Conservation (phyloP, 2,797 vertebrate genomes). For the Periophthalmus magnuspinnatus region DNA sequence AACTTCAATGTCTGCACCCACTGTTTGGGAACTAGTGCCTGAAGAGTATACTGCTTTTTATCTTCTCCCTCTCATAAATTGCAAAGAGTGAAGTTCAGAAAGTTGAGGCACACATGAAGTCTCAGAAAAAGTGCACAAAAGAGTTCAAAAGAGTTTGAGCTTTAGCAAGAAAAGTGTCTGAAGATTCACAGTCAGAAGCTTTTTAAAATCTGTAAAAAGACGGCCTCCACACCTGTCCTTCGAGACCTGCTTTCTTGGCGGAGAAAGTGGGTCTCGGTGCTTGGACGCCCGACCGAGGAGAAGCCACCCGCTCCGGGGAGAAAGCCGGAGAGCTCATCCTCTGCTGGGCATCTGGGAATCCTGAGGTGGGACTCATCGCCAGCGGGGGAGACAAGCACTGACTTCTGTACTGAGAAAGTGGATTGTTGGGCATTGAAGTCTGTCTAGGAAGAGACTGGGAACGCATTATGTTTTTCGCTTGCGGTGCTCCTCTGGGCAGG, state of each 20-base stretch:
- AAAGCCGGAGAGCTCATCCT: constrained; percentile 76
- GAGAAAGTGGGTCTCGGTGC: constrained; percentile 93
- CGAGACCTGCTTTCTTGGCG: constrained; percentile 89
- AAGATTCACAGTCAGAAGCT: constrained; percentile 13
- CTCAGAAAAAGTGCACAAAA: constrained; percentile 23
- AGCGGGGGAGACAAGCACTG: constrained; percentile 73
- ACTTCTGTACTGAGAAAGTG: constrained; percentile 71
- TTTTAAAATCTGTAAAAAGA: constrained; percentile 80
- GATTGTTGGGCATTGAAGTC: constrained; percentile 75
- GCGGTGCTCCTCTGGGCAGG: constrained; percentile 81
- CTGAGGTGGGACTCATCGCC: constrained; percentile 50
- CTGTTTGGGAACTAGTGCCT: background rate
- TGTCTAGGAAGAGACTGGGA: constrained; percentile 73
- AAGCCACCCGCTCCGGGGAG: constrained; percentile 79
- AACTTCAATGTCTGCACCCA: background rate
- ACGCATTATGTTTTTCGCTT: constrained; percentile 75
- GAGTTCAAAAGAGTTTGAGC: background rate
- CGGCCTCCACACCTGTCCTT: constrained; percentile 98
- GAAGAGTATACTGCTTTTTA: background rate
- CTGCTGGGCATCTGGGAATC: constrained; percentile 56
- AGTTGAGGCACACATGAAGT: constrained; percentile 16
- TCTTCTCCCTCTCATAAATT: constrained; percentile 19
- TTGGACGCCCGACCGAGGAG: constrained; percentile 79
- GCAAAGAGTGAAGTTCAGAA: constrained; percentile 14
- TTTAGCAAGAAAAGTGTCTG: constrained; percentile 9